Conservation (phyloP, 2,113 vertebrate species). For the Neodon shergylaensis region DNA sequence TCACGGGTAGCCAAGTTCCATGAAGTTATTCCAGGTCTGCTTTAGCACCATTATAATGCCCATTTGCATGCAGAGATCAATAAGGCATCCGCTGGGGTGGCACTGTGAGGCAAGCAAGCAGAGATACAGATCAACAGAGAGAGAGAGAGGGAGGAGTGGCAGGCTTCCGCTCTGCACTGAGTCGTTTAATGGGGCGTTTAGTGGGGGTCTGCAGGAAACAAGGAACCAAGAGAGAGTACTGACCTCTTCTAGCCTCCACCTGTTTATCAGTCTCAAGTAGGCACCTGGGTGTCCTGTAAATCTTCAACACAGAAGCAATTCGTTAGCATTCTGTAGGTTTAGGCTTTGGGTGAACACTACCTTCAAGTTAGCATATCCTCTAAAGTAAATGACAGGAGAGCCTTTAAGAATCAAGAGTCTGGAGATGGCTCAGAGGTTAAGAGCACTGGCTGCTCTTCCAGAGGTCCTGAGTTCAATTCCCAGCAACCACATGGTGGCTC, state of each 20-base stretch:
- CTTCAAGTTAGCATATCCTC: neutral
- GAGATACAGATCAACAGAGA: constrained; percentile 31
- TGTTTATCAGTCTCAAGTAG: constrained; percentile 95
- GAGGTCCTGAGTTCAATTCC: too few species aligned
- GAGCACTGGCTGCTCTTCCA: too few species aligned
- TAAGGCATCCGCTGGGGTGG: constrained; percentile 98
- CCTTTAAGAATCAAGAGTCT: too few species aligned
- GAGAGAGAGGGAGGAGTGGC: neutral
- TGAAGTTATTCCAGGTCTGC: constrained; percentile 98
- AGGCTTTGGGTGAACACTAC: neutral
- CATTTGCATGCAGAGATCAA: constrained; percentile 99
- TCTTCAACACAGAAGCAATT: constrained; percentile 85
- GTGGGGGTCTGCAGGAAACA: neutral
- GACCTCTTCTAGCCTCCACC: constrained; percentile 96
- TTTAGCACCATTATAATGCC: constrained; percentile 99
- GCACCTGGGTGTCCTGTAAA: constrained; percentile 96
- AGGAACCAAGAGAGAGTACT: constrained; percentile 69
- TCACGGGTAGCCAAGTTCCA: constrained; percentile 98
- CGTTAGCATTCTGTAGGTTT: constrained; percentile 10
- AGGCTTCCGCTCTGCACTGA: neutral
- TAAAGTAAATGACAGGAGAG: neutral
- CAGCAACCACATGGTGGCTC: too few species aligned
- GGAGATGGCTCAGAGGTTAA: neutral
- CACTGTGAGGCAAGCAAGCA: constrained; percentile 86
- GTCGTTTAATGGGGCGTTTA: neutral